phyloP scores from a whole-genome alignment of 2,113 vertebrate genomes.

The Theristicus caerulescens region DNA sequence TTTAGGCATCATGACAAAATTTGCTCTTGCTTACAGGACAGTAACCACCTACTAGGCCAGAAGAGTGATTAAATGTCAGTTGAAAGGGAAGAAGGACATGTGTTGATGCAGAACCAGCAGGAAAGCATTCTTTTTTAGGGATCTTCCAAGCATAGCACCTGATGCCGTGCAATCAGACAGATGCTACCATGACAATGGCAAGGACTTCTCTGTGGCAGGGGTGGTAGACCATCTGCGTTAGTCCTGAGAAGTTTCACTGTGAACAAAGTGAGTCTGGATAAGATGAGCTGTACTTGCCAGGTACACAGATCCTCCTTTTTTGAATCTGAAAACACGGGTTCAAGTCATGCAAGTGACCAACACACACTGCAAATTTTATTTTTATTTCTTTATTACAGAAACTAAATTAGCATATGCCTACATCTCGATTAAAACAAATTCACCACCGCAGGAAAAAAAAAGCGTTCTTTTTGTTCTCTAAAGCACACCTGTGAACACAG shows the following conservation, averaged over 20 bases:
- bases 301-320: not conserved
- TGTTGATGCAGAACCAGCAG: not conserved
- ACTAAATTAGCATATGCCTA: conserved; percentile 32
- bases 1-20: not conserved
- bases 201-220: not conserved
- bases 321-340: not conserved
- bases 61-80: not conserved
- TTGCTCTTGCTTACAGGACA: not conserved
- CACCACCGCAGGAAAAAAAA: conserved; percentile 30
- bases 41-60: not conserved
- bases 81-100: not conserved
- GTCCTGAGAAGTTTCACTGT: not conserved
- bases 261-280: not conserved
- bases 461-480: conserved; percentile 54
- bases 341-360: conserved; percentile 21
- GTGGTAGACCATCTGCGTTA: not conserved
- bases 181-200: not conserved
- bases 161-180: not conserved
- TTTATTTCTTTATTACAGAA: conserved; percentile 70
- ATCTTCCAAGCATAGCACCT: not conserved
- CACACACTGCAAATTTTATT: conserved; percentile 45
- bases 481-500: conserved; percentile 49
- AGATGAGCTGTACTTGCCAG: not conserved
- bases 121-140: not conserved
- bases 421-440: conserved; percentile 59